Evolutionary conservation across 2,113 vertebrate species (phyloP).

Genomic region (Ceuthmochares aereus): DNA sequence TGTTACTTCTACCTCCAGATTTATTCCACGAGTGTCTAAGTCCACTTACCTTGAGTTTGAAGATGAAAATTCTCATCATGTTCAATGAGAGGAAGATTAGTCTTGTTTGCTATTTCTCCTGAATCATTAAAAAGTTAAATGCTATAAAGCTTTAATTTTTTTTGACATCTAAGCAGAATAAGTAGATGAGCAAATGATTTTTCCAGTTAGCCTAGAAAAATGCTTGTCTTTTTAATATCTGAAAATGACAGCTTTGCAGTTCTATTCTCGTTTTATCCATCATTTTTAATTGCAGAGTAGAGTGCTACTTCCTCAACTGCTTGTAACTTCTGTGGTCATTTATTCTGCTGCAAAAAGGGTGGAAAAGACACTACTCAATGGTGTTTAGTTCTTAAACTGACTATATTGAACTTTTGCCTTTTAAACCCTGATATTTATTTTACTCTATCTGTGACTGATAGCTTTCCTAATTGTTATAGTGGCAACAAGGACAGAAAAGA

Average conservation of each 20-base stretch:
- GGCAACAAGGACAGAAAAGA: not conserved
- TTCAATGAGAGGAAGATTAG: not conserved
- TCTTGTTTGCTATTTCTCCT: not conserved
- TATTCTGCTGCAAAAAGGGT: not conserved
- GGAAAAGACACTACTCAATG: not conserved
- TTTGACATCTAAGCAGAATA: slow-evolving; percentile 23
- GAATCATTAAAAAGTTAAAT: slow-evolving; percentile 11
- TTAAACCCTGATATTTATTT: slow-evolving; percentile 26
- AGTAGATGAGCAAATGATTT: slow-evolving; percentile 32
- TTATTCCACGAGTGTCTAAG: not conserved
- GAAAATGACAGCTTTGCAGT: slow-evolving; percentile 41
- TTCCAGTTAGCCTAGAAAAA: slow-evolving; percentile 9
- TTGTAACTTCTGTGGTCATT: slow-evolving; percentile 11
- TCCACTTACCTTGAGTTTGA: not conserved
- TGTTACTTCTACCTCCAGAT: not conserved
- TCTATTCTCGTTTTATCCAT: slow-evolving; percentile 52
- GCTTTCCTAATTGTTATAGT: not conserved
- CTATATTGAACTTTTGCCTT: not conserved
- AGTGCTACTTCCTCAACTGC: not conserved
- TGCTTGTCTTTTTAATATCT: slow-evolving; percentile 36
- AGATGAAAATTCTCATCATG: not conserved
- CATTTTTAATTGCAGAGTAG: slow-evolving; percentile 32
- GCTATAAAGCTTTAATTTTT: not conserved
- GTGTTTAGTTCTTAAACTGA: not conserved
- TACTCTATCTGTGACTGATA: not conserved